Evolutionary conservation across 1,140 invertebrate species (phyloP).

Genomic region (Melitaea cinxia): DNA sequence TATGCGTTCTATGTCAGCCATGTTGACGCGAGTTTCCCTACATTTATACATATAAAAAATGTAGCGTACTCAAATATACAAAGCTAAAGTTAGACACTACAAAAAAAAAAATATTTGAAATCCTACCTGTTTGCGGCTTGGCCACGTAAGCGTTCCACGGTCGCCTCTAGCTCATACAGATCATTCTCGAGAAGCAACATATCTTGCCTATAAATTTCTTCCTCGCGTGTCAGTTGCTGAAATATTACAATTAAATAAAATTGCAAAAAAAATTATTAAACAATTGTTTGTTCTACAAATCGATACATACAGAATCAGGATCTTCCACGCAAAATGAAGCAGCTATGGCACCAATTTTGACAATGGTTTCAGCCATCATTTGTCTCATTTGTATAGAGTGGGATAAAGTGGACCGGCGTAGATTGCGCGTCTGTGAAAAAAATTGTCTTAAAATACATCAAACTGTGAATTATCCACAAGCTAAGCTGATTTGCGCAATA

Average conservation of each 20-base stretch:
- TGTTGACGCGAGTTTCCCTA: slow-evolving; percentile 94
- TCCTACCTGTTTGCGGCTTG: slow-evolving; percentile 94
- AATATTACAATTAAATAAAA: slow-evolving; percentile 23
- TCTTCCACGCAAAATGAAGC: slow-evolving; percentile 62
- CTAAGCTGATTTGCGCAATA: slow-evolving; percentile 14
- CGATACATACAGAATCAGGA: slow-evolving; percentile 58
- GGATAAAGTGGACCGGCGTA: slow-evolving; percentile 93
- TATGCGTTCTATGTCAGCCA: slow-evolving; percentile 98
- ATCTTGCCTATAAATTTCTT: slow-evolving; percentile 95
- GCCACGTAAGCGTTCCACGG: slow-evolving; percentile 95
- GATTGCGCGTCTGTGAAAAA: slow-evolving; percentile 83
- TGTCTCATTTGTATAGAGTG: slow-evolving; percentile 95
- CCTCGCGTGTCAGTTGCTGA: slow-evolving; percentile 76
- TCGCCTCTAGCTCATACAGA: slow-evolving; percentile 95
- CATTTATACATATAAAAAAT: slow-evolving; percentile 22
- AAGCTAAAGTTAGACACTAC: not conserved
- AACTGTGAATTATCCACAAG: not conserved
- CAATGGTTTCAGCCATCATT: slow-evolving; percentile 94
- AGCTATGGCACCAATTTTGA: slow-evolving; percentile 88
- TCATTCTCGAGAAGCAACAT: slow-evolving; percentile 95
- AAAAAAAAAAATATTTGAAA: not conserved
- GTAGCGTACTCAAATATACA: not conserved
- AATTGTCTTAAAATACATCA: slow-evolving; percentile 34
- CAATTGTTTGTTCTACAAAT: not conserved
- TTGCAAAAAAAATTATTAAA: not conserved